phyloP scores from a whole-genome alignment of 1,140 invertebrate species.

The Nasonia giraulti region DNA sequence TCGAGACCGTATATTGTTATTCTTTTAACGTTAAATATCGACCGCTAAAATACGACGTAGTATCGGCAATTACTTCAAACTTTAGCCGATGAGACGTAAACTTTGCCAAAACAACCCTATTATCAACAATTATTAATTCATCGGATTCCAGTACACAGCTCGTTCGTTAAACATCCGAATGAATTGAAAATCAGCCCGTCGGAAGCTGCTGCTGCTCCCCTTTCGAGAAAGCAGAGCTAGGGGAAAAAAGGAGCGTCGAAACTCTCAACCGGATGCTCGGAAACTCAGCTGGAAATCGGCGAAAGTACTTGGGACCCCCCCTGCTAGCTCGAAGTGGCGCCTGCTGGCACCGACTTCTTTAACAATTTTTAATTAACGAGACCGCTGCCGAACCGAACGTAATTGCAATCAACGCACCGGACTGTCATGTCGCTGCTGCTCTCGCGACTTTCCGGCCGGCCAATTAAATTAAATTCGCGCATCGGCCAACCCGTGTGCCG shows the following conservation, averaged over 20 bases:
- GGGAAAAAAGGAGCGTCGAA: not conserved
- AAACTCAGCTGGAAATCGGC: not conserved
- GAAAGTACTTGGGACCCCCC: not conserved
- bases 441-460: constrained; percentile 52
- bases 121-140: not conserved
- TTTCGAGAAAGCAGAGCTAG: not conserved
- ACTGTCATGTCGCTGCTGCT: constrained; percentile 34
- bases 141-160: not conserved
- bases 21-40: too few species aligned
- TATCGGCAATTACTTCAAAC: too few species aligned
- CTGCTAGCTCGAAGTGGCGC: not conserved
- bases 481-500: constrained; percentile 35
- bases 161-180: not conserved
- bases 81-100: not conserved
- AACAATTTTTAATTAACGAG: constrained; percentile 54
- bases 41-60: too few species aligned
- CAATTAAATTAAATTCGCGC: constrained; percentile 65
- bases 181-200: not conserved
- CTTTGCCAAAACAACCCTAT: not conserved
- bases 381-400: constrained; percentile 12
- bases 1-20: too few species aligned
- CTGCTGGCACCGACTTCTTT: constrained; percentile 33
- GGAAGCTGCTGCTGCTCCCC: not conserved
- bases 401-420: constrained; percentile 51
- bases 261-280: not conserved